phyloP scores from a whole-genome alignment of 2,113 vertebrate genomes.

The cattle (Bos taurus) region DNA sequence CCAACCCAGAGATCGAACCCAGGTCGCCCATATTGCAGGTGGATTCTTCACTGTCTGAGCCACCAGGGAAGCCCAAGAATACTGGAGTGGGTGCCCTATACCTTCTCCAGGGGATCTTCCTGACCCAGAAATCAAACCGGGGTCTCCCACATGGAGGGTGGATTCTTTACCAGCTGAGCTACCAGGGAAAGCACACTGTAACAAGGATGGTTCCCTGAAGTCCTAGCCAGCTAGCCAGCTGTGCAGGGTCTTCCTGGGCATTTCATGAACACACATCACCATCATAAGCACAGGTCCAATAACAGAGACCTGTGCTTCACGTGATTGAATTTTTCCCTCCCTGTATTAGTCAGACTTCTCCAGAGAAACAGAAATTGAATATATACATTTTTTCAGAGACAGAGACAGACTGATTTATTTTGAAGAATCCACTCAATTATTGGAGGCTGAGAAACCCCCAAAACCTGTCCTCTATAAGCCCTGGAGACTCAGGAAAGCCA shows the following conservation, averaged over 20 bases:
- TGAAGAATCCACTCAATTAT: neutral
- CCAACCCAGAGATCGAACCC: neutral
- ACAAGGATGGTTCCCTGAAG: neutral
- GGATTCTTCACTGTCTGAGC: neutral
- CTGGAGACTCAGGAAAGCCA: neutral
- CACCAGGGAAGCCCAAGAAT: neutral
- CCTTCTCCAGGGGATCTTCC: neutral
- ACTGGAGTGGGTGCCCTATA: neutral
- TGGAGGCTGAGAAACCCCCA: neutral
- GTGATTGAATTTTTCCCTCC: neutral
- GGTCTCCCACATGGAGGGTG: neutral
- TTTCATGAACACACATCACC: neutral
- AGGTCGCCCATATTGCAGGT: neutral
- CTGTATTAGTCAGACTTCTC: neutral
- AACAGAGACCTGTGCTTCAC: neutral
- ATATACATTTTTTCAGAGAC: neutral
- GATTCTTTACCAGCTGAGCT: neutral
- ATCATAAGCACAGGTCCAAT: neutral
- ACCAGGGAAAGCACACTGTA: neutral
- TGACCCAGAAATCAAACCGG: neutral
- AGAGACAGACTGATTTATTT: neutral
- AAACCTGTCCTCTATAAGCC: neutral
- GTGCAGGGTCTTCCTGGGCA: neutral
- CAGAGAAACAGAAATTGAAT: neutral
- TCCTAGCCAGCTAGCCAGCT: neutral